Conservation (phyloP, 1,140 invertebrate genomes). For the Pomacea maculata region DNA sequence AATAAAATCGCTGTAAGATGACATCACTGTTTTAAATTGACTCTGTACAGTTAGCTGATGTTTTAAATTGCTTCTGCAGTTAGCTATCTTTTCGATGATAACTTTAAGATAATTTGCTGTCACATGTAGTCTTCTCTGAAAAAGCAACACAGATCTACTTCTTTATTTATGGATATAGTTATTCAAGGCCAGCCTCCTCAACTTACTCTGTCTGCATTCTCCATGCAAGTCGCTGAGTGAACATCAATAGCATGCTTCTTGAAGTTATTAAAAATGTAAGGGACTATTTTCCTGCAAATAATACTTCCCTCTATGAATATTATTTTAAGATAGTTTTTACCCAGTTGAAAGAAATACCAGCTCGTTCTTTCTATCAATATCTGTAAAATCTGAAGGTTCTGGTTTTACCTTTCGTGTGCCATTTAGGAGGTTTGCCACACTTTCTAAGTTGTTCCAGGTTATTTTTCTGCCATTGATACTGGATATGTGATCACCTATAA, state of each 20-base stretch:
- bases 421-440: slow-evolving; percentile 31
- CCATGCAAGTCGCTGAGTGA: not conserved
- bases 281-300: not conserved
- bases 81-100: no score
- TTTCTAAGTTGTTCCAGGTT: slow-evolving; percentile 48
- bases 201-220: not conserved
- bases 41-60: no score
- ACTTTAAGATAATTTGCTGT: no score
- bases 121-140: no score
- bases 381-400: not conserved
- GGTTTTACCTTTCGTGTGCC: slow-evolving; percentile 32
- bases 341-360: not conserved
- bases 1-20: not conserved
- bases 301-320: not conserved
- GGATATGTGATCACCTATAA: slow-evolving; percentile 54
- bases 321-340: not conserved
- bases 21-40: not conserved
- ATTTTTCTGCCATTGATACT: slow-evolving; percentile 50
- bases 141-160: not conserved
- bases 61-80: no score
- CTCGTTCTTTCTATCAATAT: slow-evolving; percentile 4
- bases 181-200: not conserved
- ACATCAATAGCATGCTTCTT: not conserved
- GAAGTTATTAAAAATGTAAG: not conserved
- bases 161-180: not conserved